Base-by-base conservation (phyloP, 2,797 vertebrate genomes). In the Sebastes goodei region DNA sequence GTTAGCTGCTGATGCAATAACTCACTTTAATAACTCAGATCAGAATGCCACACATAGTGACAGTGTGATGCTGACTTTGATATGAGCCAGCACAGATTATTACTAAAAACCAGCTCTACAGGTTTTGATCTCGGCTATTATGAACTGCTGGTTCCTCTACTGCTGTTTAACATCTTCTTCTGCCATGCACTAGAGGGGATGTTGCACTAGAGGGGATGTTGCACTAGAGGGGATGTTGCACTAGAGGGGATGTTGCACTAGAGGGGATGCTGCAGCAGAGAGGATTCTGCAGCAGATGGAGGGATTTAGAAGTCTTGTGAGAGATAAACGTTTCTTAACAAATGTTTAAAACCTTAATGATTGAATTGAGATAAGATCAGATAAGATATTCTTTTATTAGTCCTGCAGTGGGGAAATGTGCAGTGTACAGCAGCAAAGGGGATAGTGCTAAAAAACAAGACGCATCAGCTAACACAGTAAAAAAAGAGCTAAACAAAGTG, bases 1-100 rank as follows among this genome's bases (percentile, higher is more conserved):
- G n/a, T 33, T 25, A 60, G 71, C 62, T 75, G 86, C 62, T 78
- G 86, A 88, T 64, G 80, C 77, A 85, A 85, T 71, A 71, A 15
- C 2, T 1, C 1, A n/a, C 21, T 5, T 2, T 5, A 2, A 60
- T 33, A 14, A n/a, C 27, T 0, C 66, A 52, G 7, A 49, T 1
- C 29, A 59, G 2, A 21, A 42, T 60, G 17, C 0, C 15, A 17
- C 20, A n/a, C 38, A 5, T 8, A 5, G 42, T 21, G 33, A 10
- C 42, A 12, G n/a, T 52, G 20, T 30, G 2, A 32, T 25, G 9
- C 2, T 33, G 10, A 14, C 8, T 21, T 12, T 32, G 5, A 17
- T 21, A 9, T 66, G 3, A 60, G 29, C 1, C 23, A n/a, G 3
- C 17, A 29, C 25, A 15, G n/a, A 21, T 2, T n/a, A 11, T 12